A percentile compares a stretch with the other conserved stretches of the same genome.
Conservation (phyloP, 2,113 vertebrate species). For the Pteruthius melanotis region DNA sequence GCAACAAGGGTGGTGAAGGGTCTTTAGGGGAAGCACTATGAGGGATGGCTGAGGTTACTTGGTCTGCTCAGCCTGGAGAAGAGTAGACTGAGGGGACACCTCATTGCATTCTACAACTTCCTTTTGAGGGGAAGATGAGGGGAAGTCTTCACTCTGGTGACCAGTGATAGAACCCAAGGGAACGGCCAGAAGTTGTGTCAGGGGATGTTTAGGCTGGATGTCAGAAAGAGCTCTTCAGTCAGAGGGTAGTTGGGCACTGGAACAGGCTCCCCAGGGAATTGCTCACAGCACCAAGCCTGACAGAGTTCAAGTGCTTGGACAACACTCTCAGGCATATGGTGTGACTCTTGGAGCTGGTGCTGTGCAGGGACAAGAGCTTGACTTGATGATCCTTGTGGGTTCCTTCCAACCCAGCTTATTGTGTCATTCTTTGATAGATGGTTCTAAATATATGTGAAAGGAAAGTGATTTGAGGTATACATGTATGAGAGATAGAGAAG, state of each 20-base stretch:
- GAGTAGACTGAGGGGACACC: neutral
- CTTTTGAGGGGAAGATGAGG: neutral
- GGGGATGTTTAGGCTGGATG: neutral
- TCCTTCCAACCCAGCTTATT: neutral
- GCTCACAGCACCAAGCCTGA: neutral
- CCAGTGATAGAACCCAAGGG: neutral
- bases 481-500: neutral
- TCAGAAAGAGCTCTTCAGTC: neutral
- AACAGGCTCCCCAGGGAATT: neutral
- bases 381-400: rapidly evolving
- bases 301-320: neutral
- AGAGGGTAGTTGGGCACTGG: rapidly evolving
- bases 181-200: neutral
- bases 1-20: neutral
- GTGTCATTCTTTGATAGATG: neutral
- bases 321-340: neutral
- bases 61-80: neutral
- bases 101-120: neutral
- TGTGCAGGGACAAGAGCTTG: neutral
- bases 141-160: neutral
- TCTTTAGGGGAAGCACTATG: rapidly evolving
- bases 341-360: neutral
- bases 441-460: neutral
- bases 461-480: neutral
- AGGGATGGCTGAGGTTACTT: neutral